Base-by-base conservation (phyloP, 2,113 vertebrate genomes). In the Heterotilapia buettikoferi region DNA sequence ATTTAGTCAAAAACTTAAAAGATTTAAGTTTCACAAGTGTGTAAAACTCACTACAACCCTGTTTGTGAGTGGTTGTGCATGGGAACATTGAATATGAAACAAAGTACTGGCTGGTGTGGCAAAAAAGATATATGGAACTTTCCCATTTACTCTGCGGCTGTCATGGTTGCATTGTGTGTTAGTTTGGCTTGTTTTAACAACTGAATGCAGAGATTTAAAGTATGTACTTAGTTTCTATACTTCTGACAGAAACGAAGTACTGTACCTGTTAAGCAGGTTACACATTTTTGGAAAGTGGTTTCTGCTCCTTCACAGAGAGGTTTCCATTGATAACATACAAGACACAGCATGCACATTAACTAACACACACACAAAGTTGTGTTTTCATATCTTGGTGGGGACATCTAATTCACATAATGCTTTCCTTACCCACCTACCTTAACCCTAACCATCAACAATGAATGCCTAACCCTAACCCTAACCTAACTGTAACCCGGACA, bases 271-370 rank as follows among this genome's bases (percentile, higher is more conserved):
- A 61, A 33, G 29, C 57, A 61, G 57, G 16, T 61, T 33, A 61
- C 29, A 61, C 16, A 33, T 61, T 19, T 61, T 61, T 61, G 5
- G 59, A 56, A 80, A 84, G 45, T 21, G 47, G 45, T 61, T 24
- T 5, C 7, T 13, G 21, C 63, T 73, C 6, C 61, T 52, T 63
- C 36, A 21, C 21, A 7, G 16, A 66, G 31, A 24, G 24, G 80
- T 50, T 16, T 88, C 82, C 92, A 43, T 90, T 54, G 73, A 88
- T 82, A 88, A 88, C 33, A 92, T 9, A 91, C 79, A 71, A 19
- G 13, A 11, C 33, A 14, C 33, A 68, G 33, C 45, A 53, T 38
- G 1, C 54, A 63, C 4, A 2, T 63, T 36, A 63, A 61, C 10
- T 36, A 33, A 33, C 29, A 63, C 29, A 61, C 21, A 33, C 29